Conservation (phyloP, 2,113 vertebrate genomes). For the Oceanodroma tethys region DNA sequence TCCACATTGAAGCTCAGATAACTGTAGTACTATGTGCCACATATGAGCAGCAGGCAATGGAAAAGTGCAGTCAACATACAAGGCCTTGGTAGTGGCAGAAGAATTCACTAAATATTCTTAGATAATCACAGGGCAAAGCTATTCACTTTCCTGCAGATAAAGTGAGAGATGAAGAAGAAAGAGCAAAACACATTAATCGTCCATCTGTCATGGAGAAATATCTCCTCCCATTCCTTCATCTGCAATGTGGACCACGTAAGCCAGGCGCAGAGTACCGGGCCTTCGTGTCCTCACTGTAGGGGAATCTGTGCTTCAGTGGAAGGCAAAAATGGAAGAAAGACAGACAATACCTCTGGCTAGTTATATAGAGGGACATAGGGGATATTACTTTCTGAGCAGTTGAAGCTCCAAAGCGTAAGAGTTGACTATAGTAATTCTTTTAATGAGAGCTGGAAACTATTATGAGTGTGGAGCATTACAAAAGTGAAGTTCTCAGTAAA, state of each 20-base stretch:
- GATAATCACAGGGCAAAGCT: not conserved
- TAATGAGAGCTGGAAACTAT: not conserved
- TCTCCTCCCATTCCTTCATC: not conserved
- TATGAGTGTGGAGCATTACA: accelerated
- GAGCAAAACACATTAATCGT: not conserved
- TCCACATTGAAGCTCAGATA: not conserved
- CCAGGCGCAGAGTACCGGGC: accelerated
- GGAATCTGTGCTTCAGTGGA: not conserved
- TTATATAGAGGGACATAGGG: too few species aligned
- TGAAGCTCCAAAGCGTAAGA: not conserved
- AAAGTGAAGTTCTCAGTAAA: not conserved
- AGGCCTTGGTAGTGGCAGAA: not conserved
- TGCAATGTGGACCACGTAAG: not conserved
- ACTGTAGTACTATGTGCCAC: not conserved
- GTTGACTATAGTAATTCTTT: not conserved
- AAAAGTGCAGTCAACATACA: not conserved
- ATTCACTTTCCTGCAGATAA: not conserved
- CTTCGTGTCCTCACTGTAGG: not conserved
- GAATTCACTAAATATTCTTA: not conserved
- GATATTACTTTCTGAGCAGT: not conserved
- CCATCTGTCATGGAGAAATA: not conserved
- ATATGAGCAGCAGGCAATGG: not conserved
- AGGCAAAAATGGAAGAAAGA: not conserved
- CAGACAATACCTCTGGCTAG: not conserved
- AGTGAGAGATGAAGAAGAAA: not conserved